Evolutionary conservation across 64 coral and sea anemone genomes (phyloP).

Genomic region (Montipora efflorescens): DNA sequence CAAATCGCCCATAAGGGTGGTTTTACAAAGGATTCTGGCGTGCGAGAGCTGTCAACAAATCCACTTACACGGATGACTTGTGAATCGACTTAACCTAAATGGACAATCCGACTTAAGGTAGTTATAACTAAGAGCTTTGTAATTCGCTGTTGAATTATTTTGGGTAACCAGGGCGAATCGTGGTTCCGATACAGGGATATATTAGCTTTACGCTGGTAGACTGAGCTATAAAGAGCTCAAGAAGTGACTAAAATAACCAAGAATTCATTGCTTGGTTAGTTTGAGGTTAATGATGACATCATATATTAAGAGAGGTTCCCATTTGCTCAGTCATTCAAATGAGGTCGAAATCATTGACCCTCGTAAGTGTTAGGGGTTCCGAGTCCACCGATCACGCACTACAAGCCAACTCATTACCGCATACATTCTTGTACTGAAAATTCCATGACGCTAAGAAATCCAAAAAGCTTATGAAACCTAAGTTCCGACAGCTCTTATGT

Average conservation of each 20-base stretch:
- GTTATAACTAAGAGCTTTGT: conserved; percentile 30
- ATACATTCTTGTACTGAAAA: conserved; percentile 43
- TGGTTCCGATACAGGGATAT: background rate
- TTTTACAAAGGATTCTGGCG: conserved; percentile 19
- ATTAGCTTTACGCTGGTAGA: conserved; percentile 46
- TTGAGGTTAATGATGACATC: conserved; percentile 30
- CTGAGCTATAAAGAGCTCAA: conserved; percentile 19
- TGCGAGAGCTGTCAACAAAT: conserved; percentile 43
- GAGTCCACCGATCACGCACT: conserved; percentile 27
- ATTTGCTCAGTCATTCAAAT: conserved; percentile 39
- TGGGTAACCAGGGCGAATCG: conserved; percentile 21
- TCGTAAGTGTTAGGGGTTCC: conserved; percentile 15
- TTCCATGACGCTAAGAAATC: background rate
- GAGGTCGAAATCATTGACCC: conserved; percentile 58
- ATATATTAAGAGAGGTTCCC: background rate
- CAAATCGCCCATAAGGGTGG: background rate
- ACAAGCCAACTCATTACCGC: conserved; percentile 13
- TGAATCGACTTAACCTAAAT: conserved; percentile 57
- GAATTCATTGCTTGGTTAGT: conserved; percentile 31
- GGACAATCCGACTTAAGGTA: conserved; percentile 30
- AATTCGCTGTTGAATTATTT: conserved; percentile 51
- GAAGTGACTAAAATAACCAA: conserved; percentile 25
- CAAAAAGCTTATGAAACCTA: background rate
- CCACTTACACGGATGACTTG: conserved; percentile 61
- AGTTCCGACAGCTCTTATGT: background rate